Conservation (phyloP, 2,888 invertebrate genomes). For the Nasonia oneida region DNA sequence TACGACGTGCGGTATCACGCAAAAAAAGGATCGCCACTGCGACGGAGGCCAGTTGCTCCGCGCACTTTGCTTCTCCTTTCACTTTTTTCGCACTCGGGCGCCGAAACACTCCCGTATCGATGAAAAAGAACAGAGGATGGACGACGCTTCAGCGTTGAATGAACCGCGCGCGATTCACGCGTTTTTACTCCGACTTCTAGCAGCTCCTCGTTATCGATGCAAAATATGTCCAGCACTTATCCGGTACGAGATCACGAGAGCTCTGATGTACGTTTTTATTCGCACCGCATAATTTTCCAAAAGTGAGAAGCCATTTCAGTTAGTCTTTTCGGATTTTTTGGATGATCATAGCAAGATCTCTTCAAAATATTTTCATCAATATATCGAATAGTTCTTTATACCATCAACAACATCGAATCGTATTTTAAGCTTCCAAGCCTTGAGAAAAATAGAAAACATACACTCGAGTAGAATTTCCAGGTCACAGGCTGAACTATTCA, state of each 20-base stretch:
- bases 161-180: neutral
- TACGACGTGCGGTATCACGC: conserved; percentile 34
- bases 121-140: conserved; percentile 36
- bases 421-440: neutral
- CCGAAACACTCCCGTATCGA: conserved; percentile 28
- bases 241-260: neutral
- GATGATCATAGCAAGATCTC: no score
- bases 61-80: conserved; percentile 48
- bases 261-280: neutral
- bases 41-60: conserved; percentile 41
- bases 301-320: no score
- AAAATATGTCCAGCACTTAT: neutral
- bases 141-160: conserved; percentile 37
- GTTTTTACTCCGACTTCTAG: neutral
- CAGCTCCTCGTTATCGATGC: neutral
- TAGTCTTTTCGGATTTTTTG: neutral
- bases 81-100: conserved; percentile 39
- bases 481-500: neutral
- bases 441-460: neutral
- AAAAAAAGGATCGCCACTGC: conserved; percentile 40
- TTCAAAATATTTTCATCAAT: neutral
- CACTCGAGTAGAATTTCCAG: neutral
- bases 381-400: neutral
- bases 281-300: neutral
- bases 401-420: neutral